phyloP scores from a whole-genome alignment of 2,113 vertebrate genomes.

The Dinomys branickii region DNA sequence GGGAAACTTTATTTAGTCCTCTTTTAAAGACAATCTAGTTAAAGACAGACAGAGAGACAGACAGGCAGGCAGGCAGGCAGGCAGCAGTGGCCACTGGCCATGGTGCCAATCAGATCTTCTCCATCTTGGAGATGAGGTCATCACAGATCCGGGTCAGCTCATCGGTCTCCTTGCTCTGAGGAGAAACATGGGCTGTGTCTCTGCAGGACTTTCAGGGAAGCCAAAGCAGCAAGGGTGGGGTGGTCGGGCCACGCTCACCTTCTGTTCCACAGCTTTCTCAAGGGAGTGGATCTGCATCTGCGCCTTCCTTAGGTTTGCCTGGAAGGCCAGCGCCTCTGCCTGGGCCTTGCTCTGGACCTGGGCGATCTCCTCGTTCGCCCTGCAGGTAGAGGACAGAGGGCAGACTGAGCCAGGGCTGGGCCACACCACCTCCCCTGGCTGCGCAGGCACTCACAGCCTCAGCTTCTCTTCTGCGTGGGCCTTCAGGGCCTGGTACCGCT shows the following conservation, averaged over 20 bases:
- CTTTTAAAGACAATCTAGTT: conserved; percentile 7
- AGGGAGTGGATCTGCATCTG: conserved; percentile 93
- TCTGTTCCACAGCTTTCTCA: conserved; percentile 93
- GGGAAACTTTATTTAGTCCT: conserved; percentile 67
- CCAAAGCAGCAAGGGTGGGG: neutral
- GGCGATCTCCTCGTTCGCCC: conserved; percentile 93
- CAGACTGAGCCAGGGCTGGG: neutral
- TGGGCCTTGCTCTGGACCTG: conserved; percentile 90
- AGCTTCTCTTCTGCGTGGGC: conserved; percentile 95
- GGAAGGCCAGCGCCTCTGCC: conserved; percentile 87
- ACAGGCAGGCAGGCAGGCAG: neutral
- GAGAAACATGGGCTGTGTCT: neutral
- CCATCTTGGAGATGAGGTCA: conserved; percentile 79
- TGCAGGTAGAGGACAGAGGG: conserved; percentile 65
- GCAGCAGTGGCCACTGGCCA: neutral
- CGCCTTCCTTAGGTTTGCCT: conserved; percentile 91
- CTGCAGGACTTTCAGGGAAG: neutral
- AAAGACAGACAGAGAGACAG: neutral
- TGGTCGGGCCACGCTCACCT: conserved; percentile 83
- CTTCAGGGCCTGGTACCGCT: conserved; percentile 94
- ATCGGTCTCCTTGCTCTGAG: conserved; percentile 63
- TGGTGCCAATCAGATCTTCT: conserved; percentile 47
- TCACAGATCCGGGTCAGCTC: conserved; percentile 77
- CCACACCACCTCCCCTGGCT: fast-evolving
- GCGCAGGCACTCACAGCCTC: neutral